Base-by-base conservation (phyloP, 2,113 vertebrate species). In the Rhinogobius similis region DNA sequence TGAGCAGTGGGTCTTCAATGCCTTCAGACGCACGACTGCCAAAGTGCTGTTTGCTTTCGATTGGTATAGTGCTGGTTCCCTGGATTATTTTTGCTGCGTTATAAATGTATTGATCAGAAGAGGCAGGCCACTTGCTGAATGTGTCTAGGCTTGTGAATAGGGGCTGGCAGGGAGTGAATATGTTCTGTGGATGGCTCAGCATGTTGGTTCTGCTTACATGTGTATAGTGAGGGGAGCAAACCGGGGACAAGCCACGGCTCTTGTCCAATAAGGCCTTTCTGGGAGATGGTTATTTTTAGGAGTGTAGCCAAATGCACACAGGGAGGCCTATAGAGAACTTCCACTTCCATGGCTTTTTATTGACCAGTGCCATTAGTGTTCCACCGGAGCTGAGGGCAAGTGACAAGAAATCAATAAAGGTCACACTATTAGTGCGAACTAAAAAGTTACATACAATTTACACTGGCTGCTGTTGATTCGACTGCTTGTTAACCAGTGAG, bases 281-380 rank as follows among this genome's bases (percentile, higher is more conserved):
- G 75, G 81, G 82, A 79, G 80, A 27, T 21, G 70, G 72, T 82
- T 91, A 91, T 90, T 90, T 92, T 91, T 88, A 92, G 87, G 78
- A 73, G 68, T 61, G 73, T 86, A 79, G 79, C 82, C 85, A 85
- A 70, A 58, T 24, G 52, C 73, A 16, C 76, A 65, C 61, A 48
- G 86, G 78, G 70, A 74, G 76, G 83, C 74, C 81, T 79, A 85
- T 82, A 84, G 76, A 90, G 88, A 88, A 90, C 88, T 89, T 90
- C 79, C 87, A 90, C 87, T 90, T 90, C 52, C 83, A 83, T 87
- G 83, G 46, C 72, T 86, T 76, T 88, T 90, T 92, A 92, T 92
- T 93, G 92, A 93, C 90, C 91, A 89, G 72, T 82, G 84, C 88
- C 88, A 91, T 92, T 93, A 92, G 89, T 87, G 88, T 91, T 92